Evolutionary conservation across 2,113 vertebrate genomes (phyloP), one percentile per base, ranked within the genome.

Genomic region (Dasyornis broadbenti): DNA sequence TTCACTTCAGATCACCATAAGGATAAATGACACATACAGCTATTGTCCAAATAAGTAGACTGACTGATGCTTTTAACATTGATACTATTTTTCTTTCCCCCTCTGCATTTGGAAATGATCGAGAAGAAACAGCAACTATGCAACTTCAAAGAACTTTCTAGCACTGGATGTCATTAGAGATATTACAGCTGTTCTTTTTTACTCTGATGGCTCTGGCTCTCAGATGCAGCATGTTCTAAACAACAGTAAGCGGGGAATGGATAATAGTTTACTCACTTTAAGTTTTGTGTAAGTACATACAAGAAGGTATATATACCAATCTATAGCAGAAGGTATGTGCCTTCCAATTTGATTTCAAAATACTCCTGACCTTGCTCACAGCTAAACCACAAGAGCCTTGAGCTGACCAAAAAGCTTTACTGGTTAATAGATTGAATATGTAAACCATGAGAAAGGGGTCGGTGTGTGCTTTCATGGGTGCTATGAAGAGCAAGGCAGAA

Each of bases 111-210:
- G 96, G 91, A 97, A 96, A 95, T 95, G 91, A 97, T 88, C 95
- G 93, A 94, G 56, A 77, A 94, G 79, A 94, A 95, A 95, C 16
- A 96, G 92, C 93, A 98, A 92, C 96, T 94, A 86, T 15, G 26
- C 79, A 82, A 93, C 96, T 97, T 97, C 97, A 98, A 97, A 97
- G 96, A 84, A 64, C 63, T 83, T 95, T 89, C 53, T 94, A 95
- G 94, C 47, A 53, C 88, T 93, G 80, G 7, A 47, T 94, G 86
- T 94, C 86, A 82, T 95, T 69, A 82, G 75, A 59, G 47, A 86
- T 56, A 53, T 65, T 93, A 95, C 94, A 96, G 93, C 95, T 96
- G 94, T 89, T 96, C 63, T 70, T 80, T 83, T 75, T 82, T 77
- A 52, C 70, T 90, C 39, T 0, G 1, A 39, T 15, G 45, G 91